Evolutionary conservation across 1,140 invertebrate genomes (phyloP).

Genomic region (Drosophila serrata): DNA sequence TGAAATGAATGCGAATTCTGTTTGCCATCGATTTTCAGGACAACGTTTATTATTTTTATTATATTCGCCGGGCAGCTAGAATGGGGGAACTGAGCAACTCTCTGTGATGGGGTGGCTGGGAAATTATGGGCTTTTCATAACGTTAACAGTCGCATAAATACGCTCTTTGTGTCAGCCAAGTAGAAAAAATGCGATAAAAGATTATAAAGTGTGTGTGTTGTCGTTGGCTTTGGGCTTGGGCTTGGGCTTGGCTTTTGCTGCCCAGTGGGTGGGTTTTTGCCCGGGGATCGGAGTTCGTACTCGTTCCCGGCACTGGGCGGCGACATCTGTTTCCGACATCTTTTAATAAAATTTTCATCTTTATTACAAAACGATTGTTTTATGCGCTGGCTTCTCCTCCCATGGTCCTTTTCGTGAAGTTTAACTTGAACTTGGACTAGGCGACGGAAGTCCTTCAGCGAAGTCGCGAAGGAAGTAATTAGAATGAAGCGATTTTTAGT

Average conservation of each 20-base stretch:
- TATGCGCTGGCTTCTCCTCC: constrained; percentile 52
- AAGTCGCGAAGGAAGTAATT: constrained; percentile 76
- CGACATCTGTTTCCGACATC: constrained; percentile 85
- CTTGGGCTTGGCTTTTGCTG: constrained; percentile 44
- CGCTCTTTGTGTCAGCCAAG: constrained; percentile 83
- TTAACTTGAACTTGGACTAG: constrained; percentile 65
- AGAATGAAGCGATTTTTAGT: constrained; percentile 83
- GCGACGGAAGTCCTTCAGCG: constrained; percentile 71
- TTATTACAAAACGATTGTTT: constrained; percentile 85
- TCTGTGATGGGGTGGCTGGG: constrained; percentile 60
- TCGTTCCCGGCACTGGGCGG: constrained; percentile 44
- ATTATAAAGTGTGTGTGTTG: constrained; percentile 85
- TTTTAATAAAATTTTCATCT: constrained; percentile 86
- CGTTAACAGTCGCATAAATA: constrained; percentile 85
- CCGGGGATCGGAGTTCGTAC: constrained; percentile 44
- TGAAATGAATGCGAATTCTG: constrained; percentile 80
- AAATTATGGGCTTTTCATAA: constrained; percentile 85
- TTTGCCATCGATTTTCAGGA: constrained; percentile 84
- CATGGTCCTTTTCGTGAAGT: not conserved
- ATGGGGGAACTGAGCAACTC: constrained; percentile 4
- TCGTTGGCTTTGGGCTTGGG: constrained; percentile 23
- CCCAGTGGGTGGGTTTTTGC: constrained; percentile 30
- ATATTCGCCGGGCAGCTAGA: constrained; percentile 55
- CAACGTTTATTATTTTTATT: constrained; percentile 84
- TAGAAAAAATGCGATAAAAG: constrained; percentile 85